Evolutionary conservation across 2,113 vertebrate genomes (phyloP).

Genomic region (Cynoglossus semilaevis): DNA sequence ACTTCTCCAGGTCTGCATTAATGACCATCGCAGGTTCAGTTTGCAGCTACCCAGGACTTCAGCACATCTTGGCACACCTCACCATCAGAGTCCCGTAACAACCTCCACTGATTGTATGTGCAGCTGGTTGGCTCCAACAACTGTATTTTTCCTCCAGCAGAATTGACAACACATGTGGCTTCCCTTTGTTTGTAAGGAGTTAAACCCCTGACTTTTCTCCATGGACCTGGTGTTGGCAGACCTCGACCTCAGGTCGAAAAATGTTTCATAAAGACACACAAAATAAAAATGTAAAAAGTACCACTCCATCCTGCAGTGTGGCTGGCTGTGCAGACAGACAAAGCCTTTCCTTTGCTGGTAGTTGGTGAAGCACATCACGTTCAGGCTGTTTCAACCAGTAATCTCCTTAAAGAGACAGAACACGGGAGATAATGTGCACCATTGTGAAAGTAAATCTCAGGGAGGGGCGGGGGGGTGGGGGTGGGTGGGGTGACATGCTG

Average conservation of each 20-base stretch:
- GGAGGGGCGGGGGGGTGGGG: constrained; percentile 39
- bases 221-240: constrained; percentile 1
- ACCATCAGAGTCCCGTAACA: constrained; percentile 41
- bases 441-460: constrained; percentile 40
- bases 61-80: constrained; percentile 48
- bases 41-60: constrained; percentile 10
- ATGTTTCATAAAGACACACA: constrained; percentile 8
- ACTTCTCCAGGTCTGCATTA: constrained; percentile 9
- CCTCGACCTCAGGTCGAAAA: not conserved
- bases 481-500: constrained; percentile 50
- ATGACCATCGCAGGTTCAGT: constrained; percentile 23
- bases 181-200: constrained; percentile 35
- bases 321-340: not conserved
- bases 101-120: constrained; percentile 56
- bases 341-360: not conserved
- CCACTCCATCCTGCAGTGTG: constrained; percentile 10
- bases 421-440: constrained; percentile 30
- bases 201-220: constrained; percentile 7
- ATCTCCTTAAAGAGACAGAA: constrained; percentile 33
- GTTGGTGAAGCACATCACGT: constrained; percentile 26
- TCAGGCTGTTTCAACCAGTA: constrained; percentile 31
- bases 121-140: constrained; percentile 62
- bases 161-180: constrained; percentile 49
- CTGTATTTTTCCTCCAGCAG: constrained; percentile 45
- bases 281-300: constrained; percentile 18